phyloP scores from a whole-genome alignment of 1,140 invertebrate genomes.

The Macrobrachium nipponense region DNA sequence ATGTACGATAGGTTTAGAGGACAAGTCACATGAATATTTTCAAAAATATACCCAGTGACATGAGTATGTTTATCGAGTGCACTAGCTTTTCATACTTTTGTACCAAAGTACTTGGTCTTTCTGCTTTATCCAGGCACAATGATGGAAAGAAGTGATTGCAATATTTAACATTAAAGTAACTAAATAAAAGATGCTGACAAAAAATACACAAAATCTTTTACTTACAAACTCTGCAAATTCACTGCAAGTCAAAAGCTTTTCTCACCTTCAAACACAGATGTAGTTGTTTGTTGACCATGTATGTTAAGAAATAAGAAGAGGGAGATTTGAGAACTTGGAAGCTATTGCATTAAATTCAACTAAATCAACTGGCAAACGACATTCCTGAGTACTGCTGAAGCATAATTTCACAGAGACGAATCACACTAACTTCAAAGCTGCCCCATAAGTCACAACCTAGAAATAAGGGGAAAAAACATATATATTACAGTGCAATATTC shows the following conservation, averaged over 20 bases:
- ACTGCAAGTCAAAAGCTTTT: too few species aligned
- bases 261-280: slow-evolving; percentile 88
- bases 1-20: too few species aligned
- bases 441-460: slow-evolving; percentile 94
- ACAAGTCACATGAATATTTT: too few species aligned
- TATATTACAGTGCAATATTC: too few species aligned
- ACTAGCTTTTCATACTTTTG: too few species aligned
- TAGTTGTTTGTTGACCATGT: slow-evolving; percentile 92
- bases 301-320: slow-evolving; percentile 95
- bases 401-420: slow-evolving; percentile 88
- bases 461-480: slow-evolving; percentile 28
- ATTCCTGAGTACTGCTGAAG: slow-evolving; percentile 80
- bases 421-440: slow-evolving; percentile 96
- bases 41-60: too few species aligned
- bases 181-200: background rate
- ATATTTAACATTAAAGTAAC: too few species aligned
- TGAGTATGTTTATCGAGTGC: too few species aligned
- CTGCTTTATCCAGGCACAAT: too few species aligned
- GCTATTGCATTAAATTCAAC: slow-evolving; percentile 44
- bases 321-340: slow-evolving; percentile 72
- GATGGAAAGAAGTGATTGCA: too few species aligned
- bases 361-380: slow-evolving; percentile 64
- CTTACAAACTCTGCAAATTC: too few species aligned
- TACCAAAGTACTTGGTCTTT: too few species aligned
- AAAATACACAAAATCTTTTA: background rate